These are phyloP conservation scores for Scylla paramamosain DNA, from an alignment of 1,140 invertebrate species.

Conservation along the genomic window DNA sequence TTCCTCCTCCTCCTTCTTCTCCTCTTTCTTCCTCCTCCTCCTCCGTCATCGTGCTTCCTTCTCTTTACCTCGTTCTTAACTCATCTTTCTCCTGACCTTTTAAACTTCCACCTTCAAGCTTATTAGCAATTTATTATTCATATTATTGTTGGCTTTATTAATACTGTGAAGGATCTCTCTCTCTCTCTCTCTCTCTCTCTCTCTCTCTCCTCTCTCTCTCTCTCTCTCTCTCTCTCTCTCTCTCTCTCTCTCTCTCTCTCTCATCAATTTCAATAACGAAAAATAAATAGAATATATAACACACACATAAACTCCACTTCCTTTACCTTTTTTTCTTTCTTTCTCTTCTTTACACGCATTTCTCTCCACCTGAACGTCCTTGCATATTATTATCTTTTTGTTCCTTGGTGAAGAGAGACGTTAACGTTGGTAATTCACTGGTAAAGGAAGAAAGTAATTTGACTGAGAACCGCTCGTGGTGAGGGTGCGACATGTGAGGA, in stretches of 20 bases:
- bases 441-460: conserved; percentile 24
- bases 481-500: neutral
- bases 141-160: too few relatives aligned
- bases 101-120: too few relatives aligned
- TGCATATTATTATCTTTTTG: neutral
- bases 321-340: neutral
- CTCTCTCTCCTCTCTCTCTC: neutral
- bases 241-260: too few relatives aligned
- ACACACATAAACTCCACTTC: neutral
- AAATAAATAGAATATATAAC: neutral
- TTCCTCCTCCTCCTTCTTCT: neutral
- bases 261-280: too few relatives aligned
- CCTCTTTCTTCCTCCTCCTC: neutral
- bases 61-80: too few relatives aligned
- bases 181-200: too few relatives aligned
- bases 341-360: neutral
- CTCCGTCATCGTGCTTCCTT: too few relatives aligned
- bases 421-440: neutral
- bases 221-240: too few relatives aligned
- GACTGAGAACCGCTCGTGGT: neutral
- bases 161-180: too few relatives aligned
- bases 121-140: too few relatives aligned
- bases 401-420: neutral
- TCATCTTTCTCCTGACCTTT: too few relatives aligned
- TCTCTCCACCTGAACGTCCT: neutral